These are phyloP conservation scores for Tragelaphus oryx DNA, from an alignment of 2,797 vertebrate genomes.

Conservation along the genomic window DNA sequence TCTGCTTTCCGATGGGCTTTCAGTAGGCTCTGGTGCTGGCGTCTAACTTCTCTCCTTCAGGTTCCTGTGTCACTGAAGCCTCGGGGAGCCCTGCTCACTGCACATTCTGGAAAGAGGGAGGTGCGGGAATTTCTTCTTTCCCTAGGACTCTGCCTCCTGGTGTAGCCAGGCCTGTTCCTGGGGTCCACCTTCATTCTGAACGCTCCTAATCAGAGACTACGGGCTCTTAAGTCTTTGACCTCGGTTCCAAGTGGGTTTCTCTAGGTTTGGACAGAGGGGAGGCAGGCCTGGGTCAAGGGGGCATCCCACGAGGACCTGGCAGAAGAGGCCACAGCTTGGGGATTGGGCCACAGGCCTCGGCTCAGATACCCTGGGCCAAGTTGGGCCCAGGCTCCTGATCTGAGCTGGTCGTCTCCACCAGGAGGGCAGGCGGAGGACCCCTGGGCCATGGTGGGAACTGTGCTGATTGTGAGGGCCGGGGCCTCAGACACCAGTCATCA, in stretches of 20 bases:
- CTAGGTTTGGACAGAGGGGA: background rate
- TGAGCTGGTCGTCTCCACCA: background rate
- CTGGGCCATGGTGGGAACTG: background rate
- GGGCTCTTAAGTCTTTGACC: background rate
- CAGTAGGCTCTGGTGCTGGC: background rate
- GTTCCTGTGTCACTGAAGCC: background rate
- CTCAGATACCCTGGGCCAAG: background rate
- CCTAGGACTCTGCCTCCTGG: background rate
- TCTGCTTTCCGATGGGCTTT: background rate
- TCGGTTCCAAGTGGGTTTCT: background rate
- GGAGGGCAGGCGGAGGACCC: background rate
- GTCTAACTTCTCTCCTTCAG: background rate
- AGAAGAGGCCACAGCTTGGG: background rate
- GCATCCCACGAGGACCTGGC: background rate
- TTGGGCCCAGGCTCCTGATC: background rate
- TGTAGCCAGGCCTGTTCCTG: background rate
- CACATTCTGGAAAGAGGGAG: background rate
- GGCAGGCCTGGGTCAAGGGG: background rate
- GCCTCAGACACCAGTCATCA: background rate
- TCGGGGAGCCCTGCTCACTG: background rate
- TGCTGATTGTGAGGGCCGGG: accelerated
- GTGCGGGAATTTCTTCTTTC: background rate
- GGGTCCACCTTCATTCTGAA: background rate
- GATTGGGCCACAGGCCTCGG: background rate
- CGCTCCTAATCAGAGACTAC: background rate